Conservation (phyloP, 2,113 vertebrate genomes). For the Nestor notabilis region DNA sequence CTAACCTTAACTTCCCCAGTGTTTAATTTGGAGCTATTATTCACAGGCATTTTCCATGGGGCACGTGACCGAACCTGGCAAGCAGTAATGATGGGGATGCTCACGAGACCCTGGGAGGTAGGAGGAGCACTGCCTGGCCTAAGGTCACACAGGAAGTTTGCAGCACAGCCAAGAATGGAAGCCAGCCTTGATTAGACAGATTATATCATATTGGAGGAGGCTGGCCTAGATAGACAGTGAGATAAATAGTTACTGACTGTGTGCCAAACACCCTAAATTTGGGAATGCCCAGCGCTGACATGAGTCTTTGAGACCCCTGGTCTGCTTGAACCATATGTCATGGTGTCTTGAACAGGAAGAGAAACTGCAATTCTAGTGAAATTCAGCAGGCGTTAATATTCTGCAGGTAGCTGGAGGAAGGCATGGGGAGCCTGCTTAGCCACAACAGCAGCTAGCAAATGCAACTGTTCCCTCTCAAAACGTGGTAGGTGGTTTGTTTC, state of each 20-base stretch:
- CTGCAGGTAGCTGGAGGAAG: background rate
- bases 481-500: background rate
- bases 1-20: background rate
- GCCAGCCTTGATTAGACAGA: slow-evolving; percentile 27
- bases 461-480: background rate
- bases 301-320: background rate
- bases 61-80: slow-evolving; percentile 22
- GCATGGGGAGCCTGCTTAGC: background rate
- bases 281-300: background rate
- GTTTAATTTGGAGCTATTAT: slow-evolving; percentile 55
- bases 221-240: background rate
- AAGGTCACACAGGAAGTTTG: slow-evolving; percentile 44
- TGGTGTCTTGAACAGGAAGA: background rate
- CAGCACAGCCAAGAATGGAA: slow-evolving; percentile 19
- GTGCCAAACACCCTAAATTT: background rate
- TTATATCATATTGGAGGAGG: slow-evolving; percentile 17
- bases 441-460: background rate
- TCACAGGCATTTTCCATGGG: slow-evolving; percentile 47
- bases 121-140: background rate
- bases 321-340: background rate
- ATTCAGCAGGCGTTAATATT: background rate
- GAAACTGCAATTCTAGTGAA: background rate
- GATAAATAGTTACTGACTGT: slow-evolving; percentile 19
- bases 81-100: slow-evolving; percentile 26
- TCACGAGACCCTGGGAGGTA: background rate